A percentile compares a stretch with the other conserved stretches of the same genome.
phyloP scores from a whole-genome alignment of 2,797 vertebrate species.

The Gymnopithys bicolor region DNA sequence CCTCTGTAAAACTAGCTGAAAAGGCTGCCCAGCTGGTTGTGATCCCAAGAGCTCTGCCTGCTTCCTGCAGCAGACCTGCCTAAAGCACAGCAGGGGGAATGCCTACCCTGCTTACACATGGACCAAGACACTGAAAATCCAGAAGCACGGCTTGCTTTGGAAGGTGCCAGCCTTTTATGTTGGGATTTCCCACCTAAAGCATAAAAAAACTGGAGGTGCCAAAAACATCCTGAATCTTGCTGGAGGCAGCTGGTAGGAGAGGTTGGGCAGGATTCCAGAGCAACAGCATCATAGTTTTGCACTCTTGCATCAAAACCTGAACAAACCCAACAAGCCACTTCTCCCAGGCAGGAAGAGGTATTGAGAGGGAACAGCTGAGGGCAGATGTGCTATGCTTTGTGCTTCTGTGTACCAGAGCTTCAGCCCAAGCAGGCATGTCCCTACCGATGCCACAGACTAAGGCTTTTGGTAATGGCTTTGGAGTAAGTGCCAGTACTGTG shows the following conservation, averaged over 20 bases:
- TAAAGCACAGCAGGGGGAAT: neutral
- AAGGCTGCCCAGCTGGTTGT: neutral
- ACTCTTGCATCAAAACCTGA: neutral
- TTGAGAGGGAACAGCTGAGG: neutral
- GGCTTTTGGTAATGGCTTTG: neutral
- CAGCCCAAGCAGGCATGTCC: fast-evolving
- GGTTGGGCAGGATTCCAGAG: slow-evolving; percentile 47
- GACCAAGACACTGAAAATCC: neutral
- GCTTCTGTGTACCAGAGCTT: neutral
- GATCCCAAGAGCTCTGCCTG: neutral
- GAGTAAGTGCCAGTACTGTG: neutral
- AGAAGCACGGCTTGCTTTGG: neutral
- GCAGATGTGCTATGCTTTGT: neutral
- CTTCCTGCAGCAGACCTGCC: neutral
- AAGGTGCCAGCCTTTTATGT: neutral
- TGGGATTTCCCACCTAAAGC: slow-evolving; percentile 30
- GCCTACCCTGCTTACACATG: neutral
- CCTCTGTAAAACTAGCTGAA: neutral
- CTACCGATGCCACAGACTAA: neutral
- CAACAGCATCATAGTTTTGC: neutral
- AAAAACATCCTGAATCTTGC: neutral
- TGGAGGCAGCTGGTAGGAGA: slow-evolving; percentile 29
- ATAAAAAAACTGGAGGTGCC: neutral
- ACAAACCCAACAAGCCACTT: neutral
- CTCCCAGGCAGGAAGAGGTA: neutral